Evolutionary conservation across 2,888 invertebrate genomes (phyloP).

Genomic region (Nesidiocoris tenuis): DNA sequence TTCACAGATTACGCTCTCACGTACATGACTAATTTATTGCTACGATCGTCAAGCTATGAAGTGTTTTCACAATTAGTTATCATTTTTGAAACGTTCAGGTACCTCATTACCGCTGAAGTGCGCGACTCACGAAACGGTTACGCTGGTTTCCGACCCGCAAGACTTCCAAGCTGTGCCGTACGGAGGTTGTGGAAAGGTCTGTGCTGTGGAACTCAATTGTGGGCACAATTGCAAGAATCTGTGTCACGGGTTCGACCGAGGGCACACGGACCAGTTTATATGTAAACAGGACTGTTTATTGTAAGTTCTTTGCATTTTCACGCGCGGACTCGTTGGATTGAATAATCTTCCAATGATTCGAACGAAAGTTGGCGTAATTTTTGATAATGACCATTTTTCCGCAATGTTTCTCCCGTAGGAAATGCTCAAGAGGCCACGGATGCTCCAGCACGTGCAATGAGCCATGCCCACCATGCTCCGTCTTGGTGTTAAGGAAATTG

Average conservation of each 20-base stretch:
- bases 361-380: too few relatives aligned
- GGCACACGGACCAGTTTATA: background rate
- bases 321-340: too few relatives aligned
- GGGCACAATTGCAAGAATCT: background rate
- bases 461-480: background rate
- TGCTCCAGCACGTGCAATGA: background rate
- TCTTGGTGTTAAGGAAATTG: background rate
- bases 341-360: too few relatives aligned
- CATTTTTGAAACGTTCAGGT: background rate
- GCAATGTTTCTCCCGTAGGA: too few relatives aligned
- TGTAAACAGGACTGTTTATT: background rate
- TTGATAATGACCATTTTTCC: too few relatives aligned
- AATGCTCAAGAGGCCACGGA: background rate
- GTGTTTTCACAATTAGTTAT: background rate
- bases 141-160: background rate
- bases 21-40: too few relatives aligned
- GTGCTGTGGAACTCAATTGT: background rate
- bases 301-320: too few relatives aligned
- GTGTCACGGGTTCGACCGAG: background rate
- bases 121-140: background rate
- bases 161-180: background rate
- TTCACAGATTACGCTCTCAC: too few relatives aligned
- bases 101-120: background rate
- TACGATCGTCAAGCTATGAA: too few relatives aligned
- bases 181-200: background rate